Evolutionary conservation across 2,797 vertebrate genomes (phyloP).

Genomic region (Bucorvus abyssinicus): DNA sequence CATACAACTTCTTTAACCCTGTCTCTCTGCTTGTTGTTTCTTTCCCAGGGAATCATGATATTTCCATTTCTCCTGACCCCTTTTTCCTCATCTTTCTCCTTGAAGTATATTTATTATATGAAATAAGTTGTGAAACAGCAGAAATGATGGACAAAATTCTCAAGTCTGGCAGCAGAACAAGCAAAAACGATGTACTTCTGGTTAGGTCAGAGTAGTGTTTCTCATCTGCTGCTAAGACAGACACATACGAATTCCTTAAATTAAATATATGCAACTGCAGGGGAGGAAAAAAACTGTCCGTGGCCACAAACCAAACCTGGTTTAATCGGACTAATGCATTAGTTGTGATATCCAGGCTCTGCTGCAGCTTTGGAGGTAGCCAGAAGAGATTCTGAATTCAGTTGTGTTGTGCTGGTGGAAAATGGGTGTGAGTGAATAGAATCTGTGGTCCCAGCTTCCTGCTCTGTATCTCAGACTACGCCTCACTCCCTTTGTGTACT

Average conservation of each 20-base stretch:
- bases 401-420: not conserved
- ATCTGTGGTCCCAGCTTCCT: not conserved
- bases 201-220: not conserved
- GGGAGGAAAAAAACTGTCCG: not conserved
- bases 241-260: not conserved
- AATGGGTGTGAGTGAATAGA: not conserved
- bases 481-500: not conserved
- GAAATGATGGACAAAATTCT: not conserved
- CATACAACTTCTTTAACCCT: not conserved
- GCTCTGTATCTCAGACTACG: not conserved
- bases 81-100: not conserved
- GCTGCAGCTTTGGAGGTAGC: not conserved
- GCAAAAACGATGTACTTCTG: not conserved
- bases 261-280: not conserved
- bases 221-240: not conserved
- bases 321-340: accelerated
- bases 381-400: not conserved
- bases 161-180: not conserved
- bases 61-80: not conserved
- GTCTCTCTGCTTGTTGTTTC: not conserved
- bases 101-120: not conserved
- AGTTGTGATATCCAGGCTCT: not conserved
- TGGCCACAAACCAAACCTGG: not conserved
- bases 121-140: not conserved
- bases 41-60: not conserved